Conservation (phyloP, 2,113 vertebrate genomes). For the Neodontobutis hainanensis region DNA sequence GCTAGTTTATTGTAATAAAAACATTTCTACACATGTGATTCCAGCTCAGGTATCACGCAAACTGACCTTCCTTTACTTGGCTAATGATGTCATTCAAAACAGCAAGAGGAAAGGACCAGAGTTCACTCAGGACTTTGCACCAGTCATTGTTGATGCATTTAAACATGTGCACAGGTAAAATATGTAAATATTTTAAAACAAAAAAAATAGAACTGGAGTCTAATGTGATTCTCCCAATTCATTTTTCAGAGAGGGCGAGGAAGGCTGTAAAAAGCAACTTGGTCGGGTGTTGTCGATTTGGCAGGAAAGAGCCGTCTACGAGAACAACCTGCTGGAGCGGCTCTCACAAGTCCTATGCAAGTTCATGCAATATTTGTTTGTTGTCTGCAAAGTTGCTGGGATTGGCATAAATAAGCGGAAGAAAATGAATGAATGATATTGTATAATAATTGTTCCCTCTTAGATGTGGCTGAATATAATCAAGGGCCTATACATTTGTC, state of each 20-base stretch:
- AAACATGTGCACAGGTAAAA: slow-evolving; percentile 95
- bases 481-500: no score
- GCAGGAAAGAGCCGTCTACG: slow-evolving; percentile 98
- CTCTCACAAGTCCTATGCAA: slow-evolving; percentile 93
- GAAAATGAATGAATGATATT: no score
- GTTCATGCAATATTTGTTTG: slow-evolving; percentile 33
- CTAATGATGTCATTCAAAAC: slow-evolving; percentile 99
- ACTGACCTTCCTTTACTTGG: slow-evolving; percentile 97
- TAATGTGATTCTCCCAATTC: slow-evolving; percentile 11
- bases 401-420: no score
- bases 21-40: slow-evolving; percentile 17
- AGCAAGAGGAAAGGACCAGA: slow-evolving; percentile 99
- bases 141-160: slow-evolving; percentile 95
- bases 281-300: slow-evolving; percentile 95
- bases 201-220: neutral
- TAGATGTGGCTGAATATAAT: no score
- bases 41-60: slow-evolving; percentile 94
- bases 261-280: slow-evolving; percentile 94
- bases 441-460: no score
- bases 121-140: slow-evolving; percentile 97
- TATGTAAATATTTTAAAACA: neutral
- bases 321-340: slow-evolving; percentile 92
- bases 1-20: neutral
- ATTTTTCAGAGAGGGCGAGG: slow-evolving; percentile 89
- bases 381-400: no score